Base-by-base conservation (phyloP, 2,113 vertebrate species). In the Paracanthobrama guichenoti region DNA sequence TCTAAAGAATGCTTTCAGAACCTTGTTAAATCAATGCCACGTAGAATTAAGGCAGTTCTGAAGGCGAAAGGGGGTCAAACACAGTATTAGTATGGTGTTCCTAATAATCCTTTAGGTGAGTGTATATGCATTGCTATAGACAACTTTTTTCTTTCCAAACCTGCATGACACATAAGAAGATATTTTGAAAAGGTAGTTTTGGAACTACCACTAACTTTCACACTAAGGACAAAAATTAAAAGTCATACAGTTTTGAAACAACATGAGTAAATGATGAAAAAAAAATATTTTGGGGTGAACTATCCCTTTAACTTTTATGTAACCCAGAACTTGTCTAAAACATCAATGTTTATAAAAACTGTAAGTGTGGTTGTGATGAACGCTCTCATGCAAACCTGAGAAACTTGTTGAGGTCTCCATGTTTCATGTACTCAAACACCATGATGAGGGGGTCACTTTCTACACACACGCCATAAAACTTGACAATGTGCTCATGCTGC, bases 371-470 rank as follows among this genome's bases (percentile, higher is more conserved):
- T 16, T 48, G 20, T 39, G 6, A 81, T 81, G 55, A 55, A 55
- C 4, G 8, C 57, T 67, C 22, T 62, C 39, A 13, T 79, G 4
- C 80, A 85, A 92, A 98, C 98, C 98, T 98, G 90, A 99, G 97
- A 88, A 99, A 99, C 93, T 98, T 99, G 94, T 99, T 99, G 76
- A 99, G 97, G 92, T 99, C 98, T 39, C 98, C 98, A 0, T 99
- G 96, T 88, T 98, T 99, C 98, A 99, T 99, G 85, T 99, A 99
- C 88, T 99, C 98, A 71, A 99, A 99, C 88, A 99, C 98, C 98
- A 99, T 99, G 91, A 99, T 98, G 90, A 99, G 96, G 0, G 98
- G 98, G 92, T 99, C 97, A 0, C 97, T 98, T 86, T 99, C 98
- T 1, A 98, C 96, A 9, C 98, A 99, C 84, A 99, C 98, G 0